Conservation (phyloP, 2,888 invertebrate genomes). For the Nemurella pictetii region DNA sequence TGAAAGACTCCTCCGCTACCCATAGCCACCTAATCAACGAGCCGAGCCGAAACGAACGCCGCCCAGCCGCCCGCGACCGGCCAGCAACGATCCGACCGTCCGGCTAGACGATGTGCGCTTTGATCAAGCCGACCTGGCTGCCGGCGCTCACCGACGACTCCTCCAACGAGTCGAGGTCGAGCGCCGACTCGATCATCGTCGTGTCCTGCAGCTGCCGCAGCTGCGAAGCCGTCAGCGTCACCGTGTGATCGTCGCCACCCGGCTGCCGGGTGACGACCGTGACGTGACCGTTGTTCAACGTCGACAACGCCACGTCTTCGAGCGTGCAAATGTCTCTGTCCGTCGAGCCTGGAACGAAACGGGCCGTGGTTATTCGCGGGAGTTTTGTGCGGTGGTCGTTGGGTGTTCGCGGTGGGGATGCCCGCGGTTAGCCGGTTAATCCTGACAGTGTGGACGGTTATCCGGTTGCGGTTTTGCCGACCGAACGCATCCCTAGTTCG, state of each 20-base stretch:
- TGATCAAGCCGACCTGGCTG: constrained; percentile 68
- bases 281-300: not conserved
- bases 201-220: constrained; percentile 81
- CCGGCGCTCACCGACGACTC: constrained; percentile 63
- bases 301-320: not conserved
- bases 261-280: not conserved
- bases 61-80: too few species aligned
- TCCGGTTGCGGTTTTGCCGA: too few species aligned
- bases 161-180: constrained; percentile 85
- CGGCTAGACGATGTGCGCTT: constrained; percentile 48
- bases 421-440: not conserved
- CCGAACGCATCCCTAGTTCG: too few species aligned
- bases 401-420: not conserved
- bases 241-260: not conserved
- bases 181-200: constrained; percentile 87
- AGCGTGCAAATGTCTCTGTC: not conserved
- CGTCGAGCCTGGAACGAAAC: not conserved
- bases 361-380: not conserved
- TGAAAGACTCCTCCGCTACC: too few species aligned
- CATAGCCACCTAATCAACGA: too few species aligned
- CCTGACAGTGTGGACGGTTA: too few species aligned
- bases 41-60: too few species aligned
- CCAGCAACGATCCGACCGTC: not conserved
- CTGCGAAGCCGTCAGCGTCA: constrained; percentile 67
- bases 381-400: not conserved